phyloP scores from a whole-genome alignment of 2,888 invertebrate genomes.

The Lucinisca nassula region DNA sequence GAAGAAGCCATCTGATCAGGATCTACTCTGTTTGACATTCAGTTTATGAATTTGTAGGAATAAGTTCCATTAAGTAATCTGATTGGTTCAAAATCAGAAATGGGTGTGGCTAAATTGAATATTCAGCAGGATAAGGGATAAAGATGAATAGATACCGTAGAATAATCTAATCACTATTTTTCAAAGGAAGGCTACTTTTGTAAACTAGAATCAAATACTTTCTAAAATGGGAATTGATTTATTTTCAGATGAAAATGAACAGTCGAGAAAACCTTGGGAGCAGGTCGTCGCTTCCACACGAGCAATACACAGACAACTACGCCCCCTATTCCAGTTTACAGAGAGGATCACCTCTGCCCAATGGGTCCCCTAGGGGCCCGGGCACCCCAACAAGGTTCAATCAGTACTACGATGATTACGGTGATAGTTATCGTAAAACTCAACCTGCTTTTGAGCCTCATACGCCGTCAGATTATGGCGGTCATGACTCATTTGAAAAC shows the following conservation, averaged over 20 bases:
- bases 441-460: constrained; percentile 56
- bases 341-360: constrained; percentile 67
- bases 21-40: too few relatives aligned
- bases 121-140: too few relatives aligned
- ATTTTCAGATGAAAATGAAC: constrained; percentile 55
- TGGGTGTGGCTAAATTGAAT: too few relatives aligned
- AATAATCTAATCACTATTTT: too few relatives aligned
- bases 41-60: too few relatives aligned
- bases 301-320: constrained; percentile 75
- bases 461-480: constrained; percentile 52
- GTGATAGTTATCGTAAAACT: constrained; percentile 66
- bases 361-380: constrained; percentile 69
- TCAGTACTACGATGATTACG: constrained; percentile 72
- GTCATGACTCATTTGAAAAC: constrained; percentile 61
- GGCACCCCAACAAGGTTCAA: constrained; percentile 78
- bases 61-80: too few relatives aligned
- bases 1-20: too few relatives aligned
- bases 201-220: too few relatives aligned
- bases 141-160: too few relatives aligned
- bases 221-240: too few relatives aligned
- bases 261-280: constrained; percentile 59
- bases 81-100: too few relatives aligned
- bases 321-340: constrained; percentile 73
- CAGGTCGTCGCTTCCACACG: constrained; percentile 66
- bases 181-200: too few relatives aligned